Evolutionary conservation across 2,113 vertebrate genomes (phyloP), one percentile per base, ranked within the genome.

Genomic region (Picathartes gymnocephalus): DNA sequence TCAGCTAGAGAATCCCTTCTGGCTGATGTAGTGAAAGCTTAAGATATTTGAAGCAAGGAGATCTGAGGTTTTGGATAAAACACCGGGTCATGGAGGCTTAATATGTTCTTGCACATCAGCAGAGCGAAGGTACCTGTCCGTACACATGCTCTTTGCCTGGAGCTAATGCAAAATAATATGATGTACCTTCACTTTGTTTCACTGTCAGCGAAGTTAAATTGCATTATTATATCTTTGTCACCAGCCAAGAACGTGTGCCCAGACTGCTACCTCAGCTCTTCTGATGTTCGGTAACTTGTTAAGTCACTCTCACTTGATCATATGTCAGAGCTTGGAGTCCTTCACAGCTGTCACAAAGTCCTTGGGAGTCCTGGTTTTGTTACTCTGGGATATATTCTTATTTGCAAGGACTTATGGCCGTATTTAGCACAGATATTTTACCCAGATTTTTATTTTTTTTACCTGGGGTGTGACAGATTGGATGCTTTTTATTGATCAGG

Each of bases 221-320:
- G 82, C 86, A 90, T 97, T 97, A 90, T 96, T 94, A 64, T 81
- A 27, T 78, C 95, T 93, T 86, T 90, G 76, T 86, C 95, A 81
- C 86, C 68, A 30, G 92, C 88, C 80, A 83, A 58, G 92, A 92
- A 58, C 1, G 2, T 88, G 83, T 56, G 76, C 92, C 72, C 83
- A 91, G 60, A 94, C 47, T 96, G 96, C 95, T 95, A 73, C 83
- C 92, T 97, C 95, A 95, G 95, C 94, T 88, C 44, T 97, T 97
- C 91, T 93, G 86, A 66, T 83, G 69, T 86, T 92, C 81, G 86
- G 88, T 54, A 72, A 66, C 94, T 76, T 85, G 92, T 92, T 96
- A 95, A 90, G 86, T 79, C 81, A 66, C 51, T 95, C 80, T 93
- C 7, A 0, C 47, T 93, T 80, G 86, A 81, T 93, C 56, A 23